Evolutionary conservation across 1,140 invertebrate species (phyloP).

Genomic region (Heliothis subflexa): DNA sequence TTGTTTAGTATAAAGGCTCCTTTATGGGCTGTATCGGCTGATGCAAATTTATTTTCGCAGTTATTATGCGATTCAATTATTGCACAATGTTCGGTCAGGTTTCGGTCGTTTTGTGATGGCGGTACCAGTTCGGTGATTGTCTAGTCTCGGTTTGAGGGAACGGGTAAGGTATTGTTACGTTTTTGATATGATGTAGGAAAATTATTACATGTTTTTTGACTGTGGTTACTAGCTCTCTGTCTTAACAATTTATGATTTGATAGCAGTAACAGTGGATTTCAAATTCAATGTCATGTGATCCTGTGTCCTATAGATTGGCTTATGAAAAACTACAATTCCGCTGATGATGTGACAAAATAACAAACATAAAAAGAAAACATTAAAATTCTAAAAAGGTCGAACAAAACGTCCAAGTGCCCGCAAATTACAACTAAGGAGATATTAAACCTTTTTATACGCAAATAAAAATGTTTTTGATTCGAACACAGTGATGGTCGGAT

Average conservation of each 20-base stretch:
- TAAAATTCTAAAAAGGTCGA: background rate
- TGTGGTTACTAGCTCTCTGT: background rate
- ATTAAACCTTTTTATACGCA: constrained; percentile 40
- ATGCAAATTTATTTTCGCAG: constrained; percentile 75
- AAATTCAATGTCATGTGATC: no score
- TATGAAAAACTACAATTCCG: no score
- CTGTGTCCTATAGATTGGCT: no score
- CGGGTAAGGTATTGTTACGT: background rate
- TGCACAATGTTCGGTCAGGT: constrained; percentile 76
- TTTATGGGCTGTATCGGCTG: constrained; percentile 74
- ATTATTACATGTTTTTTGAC: background rate
- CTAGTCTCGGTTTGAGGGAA: constrained; percentile 27
- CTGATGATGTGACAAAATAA: background rate
- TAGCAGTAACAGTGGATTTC: no score
- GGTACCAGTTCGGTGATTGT: constrained; percentile 27
- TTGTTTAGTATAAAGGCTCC: constrained; percentile 83
- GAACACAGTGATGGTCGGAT: constrained; percentile 9
- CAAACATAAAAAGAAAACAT: constrained; percentile 1
- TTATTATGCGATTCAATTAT: constrained; percentile 85
- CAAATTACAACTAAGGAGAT: constrained; percentile 31
- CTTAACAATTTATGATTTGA: background rate
- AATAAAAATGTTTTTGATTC: constrained; percentile 49
- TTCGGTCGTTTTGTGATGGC: constrained; percentile 63
- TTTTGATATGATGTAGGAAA: background rate
- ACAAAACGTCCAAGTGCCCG: constrained; percentile 27